Conservation (phyloP, 2,888 invertebrate genomes). For the Pemphredon lugubris region DNA sequence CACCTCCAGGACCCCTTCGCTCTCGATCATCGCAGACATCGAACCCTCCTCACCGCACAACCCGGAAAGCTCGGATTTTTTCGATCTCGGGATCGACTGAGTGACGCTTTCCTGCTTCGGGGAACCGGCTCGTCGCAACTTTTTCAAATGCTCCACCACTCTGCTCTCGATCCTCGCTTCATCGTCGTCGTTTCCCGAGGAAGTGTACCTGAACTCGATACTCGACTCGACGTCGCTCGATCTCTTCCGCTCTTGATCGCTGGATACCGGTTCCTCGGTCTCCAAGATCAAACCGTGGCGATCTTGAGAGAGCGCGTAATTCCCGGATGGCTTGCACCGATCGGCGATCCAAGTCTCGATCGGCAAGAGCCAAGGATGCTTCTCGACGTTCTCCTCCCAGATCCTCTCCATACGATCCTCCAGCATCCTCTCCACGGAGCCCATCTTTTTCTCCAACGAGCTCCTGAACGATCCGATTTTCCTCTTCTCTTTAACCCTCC, state of each 20-base stretch:
- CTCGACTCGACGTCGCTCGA: neutral
- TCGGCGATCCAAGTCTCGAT: conserved; percentile 73
- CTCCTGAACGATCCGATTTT: conserved; percentile 33
- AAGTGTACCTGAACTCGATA: conserved; percentile 49
- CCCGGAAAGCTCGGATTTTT: conserved; percentile 12
- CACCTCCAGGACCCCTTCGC: conserved; percentile 28
- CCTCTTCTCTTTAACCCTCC: conserved; percentile 35
- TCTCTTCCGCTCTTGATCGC: neutral
- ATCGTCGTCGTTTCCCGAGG: conserved; percentile 11
- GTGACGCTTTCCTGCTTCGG: conserved; percentile 4
- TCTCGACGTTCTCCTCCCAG: conserved; percentile 69
- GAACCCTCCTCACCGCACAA: conserved; percentile 5
- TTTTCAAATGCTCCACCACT: conserved; percentile 29
- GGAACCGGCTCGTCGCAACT: conserved; percentile 5
- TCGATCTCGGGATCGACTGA: conserved; percentile 16
- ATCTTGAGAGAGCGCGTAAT: neutral
- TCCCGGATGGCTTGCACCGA: conserved; percentile 30
- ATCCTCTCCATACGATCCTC: conserved; percentile 68
- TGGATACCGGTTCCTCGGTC: conserved; percentile 9
- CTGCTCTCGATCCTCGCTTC: conserved; percentile 38
- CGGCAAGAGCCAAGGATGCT: conserved; percentile 72
- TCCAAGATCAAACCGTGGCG: conserved; percentile 20
- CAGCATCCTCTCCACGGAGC: conserved; percentile 61
- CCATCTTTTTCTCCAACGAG: conserved; percentile 59
- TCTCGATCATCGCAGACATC: neutral